These are phyloP conservation scores for Drosophila buzzatii DNA, from an alignment of 2,888 invertebrate genomes.

Conservation along the genomic window DNA sequence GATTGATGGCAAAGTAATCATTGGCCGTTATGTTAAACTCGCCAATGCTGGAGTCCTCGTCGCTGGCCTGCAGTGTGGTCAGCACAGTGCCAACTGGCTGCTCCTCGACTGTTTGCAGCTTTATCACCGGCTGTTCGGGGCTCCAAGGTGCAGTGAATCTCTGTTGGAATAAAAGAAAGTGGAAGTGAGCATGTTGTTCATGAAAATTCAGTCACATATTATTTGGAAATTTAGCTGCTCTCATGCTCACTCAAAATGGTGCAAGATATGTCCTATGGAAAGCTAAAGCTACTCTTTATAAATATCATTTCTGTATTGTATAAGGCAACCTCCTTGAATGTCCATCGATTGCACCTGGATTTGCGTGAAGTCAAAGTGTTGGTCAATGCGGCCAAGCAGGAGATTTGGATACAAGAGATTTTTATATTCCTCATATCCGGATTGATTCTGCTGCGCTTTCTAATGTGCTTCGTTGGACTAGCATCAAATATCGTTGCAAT, in stretches of 20 bases:
- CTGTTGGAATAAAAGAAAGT: constrained; percentile 82
- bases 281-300: constrained; percentile 73
- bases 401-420: constrained; percentile 65
- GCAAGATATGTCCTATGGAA: constrained; percentile 47
- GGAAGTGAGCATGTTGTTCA: constrained; percentile 8
- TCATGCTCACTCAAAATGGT: constrained; percentile 28
- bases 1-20: constrained; percentile 92
- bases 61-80: constrained; percentile 91
- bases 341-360: constrained; percentile 69
- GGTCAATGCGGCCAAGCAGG: constrained; percentile 49
- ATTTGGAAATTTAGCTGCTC: constrained; percentile 7
- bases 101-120: constrained; percentile 91
- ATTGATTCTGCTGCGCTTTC: constrained; percentile 75
- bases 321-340: constrained; percentile 75
- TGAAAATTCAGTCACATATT: constrained; percentile 19
- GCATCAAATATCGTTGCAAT: constrained; percentile 82
- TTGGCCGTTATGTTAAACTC: constrained; percentile 89
- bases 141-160: constrained; percentile 91
- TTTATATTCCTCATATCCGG: constrained; percentile 71
- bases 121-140: constrained; percentile 87
- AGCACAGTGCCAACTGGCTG: constrained; percentile 92
- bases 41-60: constrained; percentile 93
- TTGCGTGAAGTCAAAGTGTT: constrained; percentile 61
- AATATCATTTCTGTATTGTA: constrained; percentile 77
- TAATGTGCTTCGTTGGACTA: constrained; percentile 74